These are phyloP conservation scores for Cephus sareptanus DNA, from an alignment of 2,888 invertebrate species.

Conservation along the genomic window DNA sequence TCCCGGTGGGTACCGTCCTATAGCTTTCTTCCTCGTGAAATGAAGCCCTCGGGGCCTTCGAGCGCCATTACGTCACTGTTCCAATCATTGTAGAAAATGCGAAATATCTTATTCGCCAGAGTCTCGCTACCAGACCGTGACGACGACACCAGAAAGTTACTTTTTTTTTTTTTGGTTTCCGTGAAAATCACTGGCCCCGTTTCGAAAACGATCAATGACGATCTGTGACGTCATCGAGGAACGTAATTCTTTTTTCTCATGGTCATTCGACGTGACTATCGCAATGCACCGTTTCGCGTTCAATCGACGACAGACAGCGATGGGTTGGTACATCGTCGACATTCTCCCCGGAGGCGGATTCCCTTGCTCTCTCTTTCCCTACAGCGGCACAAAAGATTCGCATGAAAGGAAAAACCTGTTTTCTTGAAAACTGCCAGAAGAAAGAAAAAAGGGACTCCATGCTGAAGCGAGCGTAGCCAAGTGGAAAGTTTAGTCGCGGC, in stretches of 20 bases:
- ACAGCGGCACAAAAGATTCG: background rate
- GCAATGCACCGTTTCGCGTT: background rate
- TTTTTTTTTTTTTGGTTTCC: background rate
- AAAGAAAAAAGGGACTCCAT: slow-evolving; percentile 11
- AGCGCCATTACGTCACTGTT: background rate
- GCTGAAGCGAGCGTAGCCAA: slow-evolving; percentile 17
- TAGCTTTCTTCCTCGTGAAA: slow-evolving; percentile 24
- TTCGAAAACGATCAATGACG: background rate
- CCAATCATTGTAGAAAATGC: background rate
- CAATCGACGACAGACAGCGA: background rate
- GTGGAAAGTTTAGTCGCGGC: slow-evolving; percentile 16
- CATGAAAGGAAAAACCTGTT: slow-evolving; percentile 29
- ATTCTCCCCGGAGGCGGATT: slow-evolving; percentile 1
- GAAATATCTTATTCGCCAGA: background rate
- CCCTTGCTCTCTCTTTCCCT: background rate
- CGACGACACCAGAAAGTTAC: background rate
- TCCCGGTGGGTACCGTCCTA: slow-evolving; percentile 4
- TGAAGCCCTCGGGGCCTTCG: slow-evolving; percentile 26
- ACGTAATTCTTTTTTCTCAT: background rate
- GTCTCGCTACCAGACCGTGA: too few relatives aligned
- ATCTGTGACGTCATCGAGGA: background rate
- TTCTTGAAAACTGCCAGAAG: slow-evolving; percentile 16
- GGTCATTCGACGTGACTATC: background rate
- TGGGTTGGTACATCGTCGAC: background rate
- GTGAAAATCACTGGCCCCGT: background rate